These are phyloP conservation scores for Gallirallus australis DNA, from an alignment of 2,797 vertebrate species.

Conservation along the genomic window DNA sequence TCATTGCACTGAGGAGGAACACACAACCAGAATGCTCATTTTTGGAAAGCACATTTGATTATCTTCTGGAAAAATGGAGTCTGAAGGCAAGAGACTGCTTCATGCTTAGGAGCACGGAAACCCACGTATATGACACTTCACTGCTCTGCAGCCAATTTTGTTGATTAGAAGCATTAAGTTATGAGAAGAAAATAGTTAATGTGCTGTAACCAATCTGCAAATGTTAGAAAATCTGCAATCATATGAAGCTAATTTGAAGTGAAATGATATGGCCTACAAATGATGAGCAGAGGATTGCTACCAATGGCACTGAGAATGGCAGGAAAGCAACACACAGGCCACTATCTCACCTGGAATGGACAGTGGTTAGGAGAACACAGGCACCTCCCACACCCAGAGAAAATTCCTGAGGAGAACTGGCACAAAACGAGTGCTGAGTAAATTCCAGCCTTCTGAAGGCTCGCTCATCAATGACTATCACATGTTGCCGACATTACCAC, in stretches of 20 bases:
- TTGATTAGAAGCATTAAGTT: conserved; percentile 21
- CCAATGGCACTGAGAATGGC: background rate
- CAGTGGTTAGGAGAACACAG: background rate
- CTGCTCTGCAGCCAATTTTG: background rate
- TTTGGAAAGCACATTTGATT: background rate
- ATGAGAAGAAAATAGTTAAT: background rate
- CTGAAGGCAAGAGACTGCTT: background rate
- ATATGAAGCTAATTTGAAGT: conserved; percentile 14
- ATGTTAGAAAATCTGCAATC: conserved; percentile 32
- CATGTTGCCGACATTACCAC: background rate
- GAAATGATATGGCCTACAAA: background rate
- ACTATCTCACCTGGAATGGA: background rate
- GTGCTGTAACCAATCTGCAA: conserved; percentile 23
- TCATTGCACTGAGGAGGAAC: background rate
- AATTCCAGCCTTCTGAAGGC: background rate
- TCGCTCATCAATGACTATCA: background rate
- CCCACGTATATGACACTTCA: background rate
- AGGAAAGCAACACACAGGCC: background rate
- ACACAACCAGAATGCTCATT: background rate
- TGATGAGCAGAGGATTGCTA: background rate
- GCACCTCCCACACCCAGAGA: background rate
- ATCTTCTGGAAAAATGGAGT: background rate
- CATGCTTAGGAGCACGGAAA: background rate
- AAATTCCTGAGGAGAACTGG: background rate
- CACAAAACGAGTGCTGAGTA: background rate